phyloP scores from a whole-genome alignment of 2,888 invertebrate species.

The Tenthredo distinguenda region DNA sequence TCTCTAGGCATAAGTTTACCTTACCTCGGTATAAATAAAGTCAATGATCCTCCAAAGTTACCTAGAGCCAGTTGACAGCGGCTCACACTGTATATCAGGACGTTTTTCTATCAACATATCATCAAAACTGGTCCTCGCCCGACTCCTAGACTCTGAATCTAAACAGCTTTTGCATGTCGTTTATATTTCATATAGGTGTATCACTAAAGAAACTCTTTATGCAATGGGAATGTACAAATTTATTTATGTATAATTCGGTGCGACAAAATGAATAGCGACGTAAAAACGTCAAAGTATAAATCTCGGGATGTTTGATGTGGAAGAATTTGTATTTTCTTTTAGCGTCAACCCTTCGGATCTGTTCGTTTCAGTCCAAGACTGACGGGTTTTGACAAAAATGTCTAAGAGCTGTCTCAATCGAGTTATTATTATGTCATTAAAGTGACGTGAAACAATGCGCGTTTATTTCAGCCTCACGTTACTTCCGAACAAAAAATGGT shows the following conservation, averaged over 20 bases:
- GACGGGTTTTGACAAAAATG: not conserved
- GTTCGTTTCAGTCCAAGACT: not conserved
- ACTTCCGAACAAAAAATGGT: constrained; percentile 5
- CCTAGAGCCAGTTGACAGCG: constrained; percentile 59
- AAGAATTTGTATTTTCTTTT: not conserved
- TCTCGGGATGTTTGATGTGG: not conserved
- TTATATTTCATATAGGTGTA: not conserved
- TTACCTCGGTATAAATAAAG: constrained; percentile 72
- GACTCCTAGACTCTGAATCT: not conserved
- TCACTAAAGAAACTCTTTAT: not conserved
- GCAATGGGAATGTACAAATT: not conserved
- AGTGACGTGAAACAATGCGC: not conserved
- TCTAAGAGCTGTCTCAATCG: not conserved
- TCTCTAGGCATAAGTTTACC: constrained; percentile 71
- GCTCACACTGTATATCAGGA: constrained; percentile 53
- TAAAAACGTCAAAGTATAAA: not conserved
- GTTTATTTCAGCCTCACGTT: not conserved
- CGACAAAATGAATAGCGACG: not conserved
- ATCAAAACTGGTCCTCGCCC: not conserved
- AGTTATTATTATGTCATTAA: not conserved
- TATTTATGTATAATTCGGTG: constrained; percentile 9
- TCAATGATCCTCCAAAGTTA: constrained; percentile 53
- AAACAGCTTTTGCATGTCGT: not conserved
- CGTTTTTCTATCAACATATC: constrained; percentile 11
- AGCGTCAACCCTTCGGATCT: not conserved